These are phyloP conservation scores for Phaenicophaeus curvirostris DNA, from an alignment of 2,797 vertebrate species.

Conservation along the genomic window DNA sequence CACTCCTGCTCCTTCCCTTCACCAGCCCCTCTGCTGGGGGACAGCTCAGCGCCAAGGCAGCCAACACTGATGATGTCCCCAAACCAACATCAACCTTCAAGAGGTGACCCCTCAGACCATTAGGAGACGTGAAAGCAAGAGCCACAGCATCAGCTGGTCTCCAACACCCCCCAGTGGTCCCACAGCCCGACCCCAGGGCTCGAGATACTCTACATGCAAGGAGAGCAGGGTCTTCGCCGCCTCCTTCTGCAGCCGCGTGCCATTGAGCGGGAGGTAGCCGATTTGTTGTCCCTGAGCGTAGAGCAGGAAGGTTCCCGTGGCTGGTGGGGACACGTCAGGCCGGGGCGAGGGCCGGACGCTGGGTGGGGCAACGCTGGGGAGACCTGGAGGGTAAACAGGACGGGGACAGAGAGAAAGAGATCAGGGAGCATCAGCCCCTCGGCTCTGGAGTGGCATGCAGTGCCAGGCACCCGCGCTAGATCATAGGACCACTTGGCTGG, in stretches of 20 bases:
- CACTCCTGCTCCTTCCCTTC: not conserved
- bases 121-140: not conserved
- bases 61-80: not conserved
- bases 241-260: conserved; percentile 84
- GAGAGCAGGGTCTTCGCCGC: conserved; percentile 87
- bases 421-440: accelerated
- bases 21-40: not conserved
- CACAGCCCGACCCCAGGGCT: accelerated
- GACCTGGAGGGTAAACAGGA: conserved; percentile 72
- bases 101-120: not conserved
- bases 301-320: conserved; percentile 85
- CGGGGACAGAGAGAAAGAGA: accelerated
- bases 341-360: conserved; percentile 80
- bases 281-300: conserved; percentile 97
- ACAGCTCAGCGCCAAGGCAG: accelerated
- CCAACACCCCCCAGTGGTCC: accelerated
- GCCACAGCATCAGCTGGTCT: not conserved
- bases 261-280: conserved; percentile 89
- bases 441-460: accelerated
- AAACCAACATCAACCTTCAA: not conserved
- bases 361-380: conserved; percentile 87
- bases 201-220: conserved; percentile 84
- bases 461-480: too few species aligned
- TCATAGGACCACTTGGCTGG: too few species aligned
- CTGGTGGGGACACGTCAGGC: conserved; percentile 83